These are phyloP conservation scores for Gymnodraco acuticeps DNA, from an alignment of 2,797 vertebrate species.

Conservation along the genomic window DNA sequence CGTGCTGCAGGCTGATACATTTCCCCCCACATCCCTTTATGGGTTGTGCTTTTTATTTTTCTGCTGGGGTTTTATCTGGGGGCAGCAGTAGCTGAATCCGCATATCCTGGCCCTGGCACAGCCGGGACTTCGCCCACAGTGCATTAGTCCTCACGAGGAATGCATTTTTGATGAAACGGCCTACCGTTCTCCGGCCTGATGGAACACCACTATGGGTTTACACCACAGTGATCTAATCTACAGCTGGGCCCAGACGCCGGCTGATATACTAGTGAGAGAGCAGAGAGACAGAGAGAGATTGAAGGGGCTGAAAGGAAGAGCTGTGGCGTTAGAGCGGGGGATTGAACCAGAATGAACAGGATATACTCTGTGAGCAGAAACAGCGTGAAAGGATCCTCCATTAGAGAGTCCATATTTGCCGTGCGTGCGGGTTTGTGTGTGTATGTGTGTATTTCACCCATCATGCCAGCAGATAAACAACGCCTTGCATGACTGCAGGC, in stretches of 20 bases:
- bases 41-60: conserved; percentile 69
- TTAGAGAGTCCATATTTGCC: conserved; percentile 63
- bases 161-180: conserved; percentile 79
- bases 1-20: conserved; percentile 60
- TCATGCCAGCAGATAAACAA: conserved; percentile 68
- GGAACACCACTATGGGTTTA: conserved; percentile 70
- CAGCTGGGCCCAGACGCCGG: conserved; percentile 57
- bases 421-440: conserved; percentile 10
- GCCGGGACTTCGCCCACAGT: conserved; percentile 67
- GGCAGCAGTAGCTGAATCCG: conserved; percentile 72
- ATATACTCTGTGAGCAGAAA: conserved; percentile 65
- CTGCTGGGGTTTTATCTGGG: conserved; percentile 75
- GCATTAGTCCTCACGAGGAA: conserved; percentile 75
- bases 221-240: conserved; percentile 73
- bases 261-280: conserved; percentile 62
- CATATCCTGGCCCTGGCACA: conserved; percentile 64
- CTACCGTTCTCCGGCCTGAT: conserved; percentile 72
- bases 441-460: conserved; percentile 45
- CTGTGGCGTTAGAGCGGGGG: conserved; percentile 56
- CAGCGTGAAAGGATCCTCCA: conserved; percentile 66
- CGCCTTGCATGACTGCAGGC: conserved; percentile 65
- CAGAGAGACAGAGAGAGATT: conserved; percentile 60
- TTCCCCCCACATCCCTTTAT: conserved; percentile 63
- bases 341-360: conserved; percentile 75
- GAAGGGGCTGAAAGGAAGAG: conserved; percentile 66